Evolutionary conservation across 1,140 invertebrate species (phyloP), one percentile per base, ranked within the genome.

Genomic region (Lepidurus packardi): DNA sequence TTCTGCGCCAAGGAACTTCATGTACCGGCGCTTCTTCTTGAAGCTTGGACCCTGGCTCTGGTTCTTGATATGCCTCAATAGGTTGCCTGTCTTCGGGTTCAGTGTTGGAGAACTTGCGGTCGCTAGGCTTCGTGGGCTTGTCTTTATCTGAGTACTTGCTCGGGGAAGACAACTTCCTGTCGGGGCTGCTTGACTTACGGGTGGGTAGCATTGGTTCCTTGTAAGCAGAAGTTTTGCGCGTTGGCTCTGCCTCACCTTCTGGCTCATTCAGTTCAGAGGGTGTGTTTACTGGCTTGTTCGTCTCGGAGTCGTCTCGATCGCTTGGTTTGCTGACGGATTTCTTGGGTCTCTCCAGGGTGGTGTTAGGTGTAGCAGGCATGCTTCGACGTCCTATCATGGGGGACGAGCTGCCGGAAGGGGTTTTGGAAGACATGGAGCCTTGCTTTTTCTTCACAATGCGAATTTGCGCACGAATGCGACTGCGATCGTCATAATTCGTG

Each of bases 401-500:
- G 7, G 76, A 77, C 1, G 73, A 42, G 43, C 78, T 24, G 43
- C 73, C 24, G 16, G 73, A 34, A n/a, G 73, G 74, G 8, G 65
- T 78, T 45, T 25, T 77, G 75, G 75, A 44, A 44, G 41, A 10
- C 10, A 11, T 77, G 42, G 24, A 1, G 2, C 75, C 47, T 77
- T 45, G 79, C 45, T 80, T 73, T 43, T 77, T 80, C 74, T 83
- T 83, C 34, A 92, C 89, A 9, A 90, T 82, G 80, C 91, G 86
- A 77, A 93, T 92, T 84, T 93, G 91, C 9, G 91, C 88, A 80
- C 92, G 87, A 77, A 93, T 92, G 78, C 90, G 87, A 76, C 91
- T 87, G 78, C 92, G 85, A 81, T 92, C 87, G 81, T 93, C 92
- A 82, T 93, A 93, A 77, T 89, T 89, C 41, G 88, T 88, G 43